Evolutionary conservation across 2,113 vertebrate species (phyloP), one percentile per base, ranked within the genome.

Genomic region (Rhinolophus ferrumequinum): DNA sequence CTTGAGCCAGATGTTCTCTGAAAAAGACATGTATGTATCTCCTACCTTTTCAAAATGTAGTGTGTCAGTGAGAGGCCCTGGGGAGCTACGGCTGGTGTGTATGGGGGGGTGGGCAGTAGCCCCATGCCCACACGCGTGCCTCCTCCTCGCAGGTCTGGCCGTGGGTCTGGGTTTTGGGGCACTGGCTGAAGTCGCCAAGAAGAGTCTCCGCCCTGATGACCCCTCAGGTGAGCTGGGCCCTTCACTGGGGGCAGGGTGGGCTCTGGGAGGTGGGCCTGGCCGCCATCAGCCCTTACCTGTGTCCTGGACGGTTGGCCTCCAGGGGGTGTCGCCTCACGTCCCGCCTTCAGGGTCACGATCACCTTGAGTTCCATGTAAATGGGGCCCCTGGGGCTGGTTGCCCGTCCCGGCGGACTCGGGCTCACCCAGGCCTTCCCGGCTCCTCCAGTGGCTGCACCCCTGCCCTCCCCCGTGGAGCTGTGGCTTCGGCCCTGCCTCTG

Each of bases 101-200:
- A 3, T 22, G 13, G 52, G 16, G 11, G 41, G 73, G 30, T 0
- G 10, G 28, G 64, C 44, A 54, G 82, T 52, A 41, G 80, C 38
- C 56, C 5, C 2, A 3, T 5, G 4, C 16, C 69, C 8, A 35
- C 19, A 2, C 2, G 11, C 14, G 11, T 50, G 0, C 50, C 41
- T 62, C 84, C 3, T 91, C 95, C 4, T 73, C 97, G 96, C 98
- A 99, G 99, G 99, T 80, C 98, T 99, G 22, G 99, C 99, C 14
- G 99, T 99, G 79, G 99, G 99, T 77, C 98, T 99, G 98, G 99
- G 99, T 82, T 98, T 99, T 10, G 99, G 99, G 56, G 99, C 99
- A 0, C 89, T 99, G 93, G 99, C 99, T 14, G 99, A 99, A 97
- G 99, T 99, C 2, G 99, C 99, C 24, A 99, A 99, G 98, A 99